A percentile compares a stretch with the other conserved stretches of the same genome.
Evolutionary conservation across 1,140 invertebrate species (phyloP).

Genomic region (Euglossa dilemma): DNA sequence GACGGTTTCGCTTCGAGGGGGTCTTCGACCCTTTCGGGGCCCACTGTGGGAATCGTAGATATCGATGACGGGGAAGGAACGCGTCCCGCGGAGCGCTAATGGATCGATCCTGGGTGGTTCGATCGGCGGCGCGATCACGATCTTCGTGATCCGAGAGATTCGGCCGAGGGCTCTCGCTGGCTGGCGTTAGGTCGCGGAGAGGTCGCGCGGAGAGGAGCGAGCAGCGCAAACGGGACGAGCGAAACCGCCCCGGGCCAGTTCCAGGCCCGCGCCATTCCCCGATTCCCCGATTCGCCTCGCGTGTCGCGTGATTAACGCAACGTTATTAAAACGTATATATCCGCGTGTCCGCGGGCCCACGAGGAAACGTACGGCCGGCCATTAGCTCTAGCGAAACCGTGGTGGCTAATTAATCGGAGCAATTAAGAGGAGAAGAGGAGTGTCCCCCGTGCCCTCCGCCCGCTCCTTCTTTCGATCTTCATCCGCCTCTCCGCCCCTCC

Average conservation of each 20-base stretch:
- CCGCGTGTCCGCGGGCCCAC: constrained; percentile 65
- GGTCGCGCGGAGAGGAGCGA: constrained; percentile 25
- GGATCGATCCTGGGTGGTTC: constrained; percentile 70
- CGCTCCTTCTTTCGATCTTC: constrained; percentile 31
- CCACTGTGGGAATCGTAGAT: constrained; percentile 61
- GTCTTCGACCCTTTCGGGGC: constrained; percentile 35
- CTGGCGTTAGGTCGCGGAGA: not conserved
- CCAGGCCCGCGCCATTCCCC: constrained; percentile 4
- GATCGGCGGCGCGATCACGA: constrained; percentile 54
- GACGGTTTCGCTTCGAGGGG: constrained; percentile 26
- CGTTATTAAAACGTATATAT: constrained; percentile 72
- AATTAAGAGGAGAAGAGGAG: constrained; percentile 70
- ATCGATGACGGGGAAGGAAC: constrained; percentile 62
- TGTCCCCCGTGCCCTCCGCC: constrained; percentile 10
- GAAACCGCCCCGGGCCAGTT: constrained; percentile 23
- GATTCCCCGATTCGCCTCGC: constrained; percentile 65
- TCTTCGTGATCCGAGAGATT: constrained; percentile 45
- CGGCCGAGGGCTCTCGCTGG: not conserved
- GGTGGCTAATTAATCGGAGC: constrained; percentile 77
- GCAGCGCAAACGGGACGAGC: constrained; percentile 14
- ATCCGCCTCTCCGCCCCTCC: constrained; percentile 8
- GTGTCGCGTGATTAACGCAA: constrained; percentile 71
- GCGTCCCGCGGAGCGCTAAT: constrained; percentile 68
- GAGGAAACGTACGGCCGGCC: constrained; percentile 72
- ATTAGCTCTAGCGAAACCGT: constrained; percentile 74